Evolutionary conservation across 2,113 vertebrate genomes (phyloP).

Genomic region (Pyrgilauda ruficollis): DNA sequence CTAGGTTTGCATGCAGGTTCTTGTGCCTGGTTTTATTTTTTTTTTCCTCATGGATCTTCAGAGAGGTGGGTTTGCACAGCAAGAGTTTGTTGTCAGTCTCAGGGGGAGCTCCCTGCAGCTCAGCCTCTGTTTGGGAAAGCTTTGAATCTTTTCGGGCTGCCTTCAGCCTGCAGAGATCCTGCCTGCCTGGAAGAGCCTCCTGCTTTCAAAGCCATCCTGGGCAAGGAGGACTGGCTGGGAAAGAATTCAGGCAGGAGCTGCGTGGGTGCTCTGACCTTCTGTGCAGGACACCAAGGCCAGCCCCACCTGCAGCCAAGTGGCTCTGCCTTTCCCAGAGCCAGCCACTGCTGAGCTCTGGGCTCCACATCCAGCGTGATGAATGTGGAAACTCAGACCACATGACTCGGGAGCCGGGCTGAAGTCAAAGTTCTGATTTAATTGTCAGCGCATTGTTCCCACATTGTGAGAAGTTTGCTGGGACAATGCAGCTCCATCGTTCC

Average conservation of each 20-base stretch:
- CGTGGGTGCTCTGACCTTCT: not conserved
- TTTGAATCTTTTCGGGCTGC: not conserved
- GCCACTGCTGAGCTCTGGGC: not conserved
- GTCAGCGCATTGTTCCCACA: not conserved
- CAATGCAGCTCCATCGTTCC: not conserved
- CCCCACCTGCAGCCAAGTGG: not conserved
- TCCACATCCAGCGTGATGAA: not conserved
- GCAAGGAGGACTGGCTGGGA: not conserved
- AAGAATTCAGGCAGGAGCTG: not conserved
- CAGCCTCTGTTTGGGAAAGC: not conserved
- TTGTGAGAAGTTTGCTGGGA: not conserved
- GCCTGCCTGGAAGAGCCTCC: not conserved
- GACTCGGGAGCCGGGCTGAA: not conserved
- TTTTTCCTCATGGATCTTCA: not conserved
- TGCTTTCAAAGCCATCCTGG: not conserved
- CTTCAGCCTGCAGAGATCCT: not conserved
- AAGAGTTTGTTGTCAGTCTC: accelerated
- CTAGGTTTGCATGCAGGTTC: not conserved
- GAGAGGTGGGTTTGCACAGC: not conserved
- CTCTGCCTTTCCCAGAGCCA: not conserved
- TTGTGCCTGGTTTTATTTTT: not conserved
- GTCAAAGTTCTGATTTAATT: not conserved
- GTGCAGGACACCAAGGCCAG: not conserved
- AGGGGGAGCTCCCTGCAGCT: not conserved
- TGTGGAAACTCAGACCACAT: not conserved